Conservation (phyloP, 2,888 invertebrate species). For the Pharmacophagus antenor region DNA sequence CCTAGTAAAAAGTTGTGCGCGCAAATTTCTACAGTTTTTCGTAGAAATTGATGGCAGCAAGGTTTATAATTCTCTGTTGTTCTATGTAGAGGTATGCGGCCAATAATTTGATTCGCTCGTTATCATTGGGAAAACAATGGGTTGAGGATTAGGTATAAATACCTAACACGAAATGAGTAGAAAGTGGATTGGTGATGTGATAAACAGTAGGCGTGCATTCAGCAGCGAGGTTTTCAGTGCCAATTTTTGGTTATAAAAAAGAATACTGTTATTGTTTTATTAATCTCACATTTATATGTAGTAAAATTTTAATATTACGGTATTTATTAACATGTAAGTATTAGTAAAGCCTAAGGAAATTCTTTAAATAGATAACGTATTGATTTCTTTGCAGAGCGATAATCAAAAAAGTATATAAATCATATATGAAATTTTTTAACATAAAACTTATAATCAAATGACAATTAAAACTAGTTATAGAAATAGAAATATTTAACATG, state of each 20-base stretch:
- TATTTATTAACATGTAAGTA: too few relatives aligned
- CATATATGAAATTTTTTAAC: too few relatives aligned
- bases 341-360: neutral
- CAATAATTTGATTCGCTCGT: conserved; percentile 75
- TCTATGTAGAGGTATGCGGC: conserved; percentile 44
- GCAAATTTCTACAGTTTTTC: conserved; percentile 45
- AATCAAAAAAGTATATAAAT: too few relatives aligned
- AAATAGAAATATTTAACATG: too few relatives aligned
- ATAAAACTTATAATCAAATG: too few relatives aligned
- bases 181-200: conserved; percentile 52
- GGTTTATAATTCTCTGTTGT: conserved; percentile 41
- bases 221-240: neutral
- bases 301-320: too few relatives aligned
- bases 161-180: conserved; percentile 45
- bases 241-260: too few relatives aligned
- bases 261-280: too few relatives aligned
- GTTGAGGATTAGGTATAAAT: conserved; percentile 53
- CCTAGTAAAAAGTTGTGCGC: conserved; percentile 50
- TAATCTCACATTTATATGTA: too few relatives aligned
- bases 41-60: conserved; percentile 35
- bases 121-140: conserved; percentile 76
- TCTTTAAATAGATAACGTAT: neutral
- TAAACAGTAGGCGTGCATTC: conserved; percentile 43
- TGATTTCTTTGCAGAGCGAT: too few relatives aligned
- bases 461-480: too few relatives aligned